Evolutionary conservation across 2,888 invertebrate species (phyloP).

Genomic region (Holacanthella duospinosa): DNA sequence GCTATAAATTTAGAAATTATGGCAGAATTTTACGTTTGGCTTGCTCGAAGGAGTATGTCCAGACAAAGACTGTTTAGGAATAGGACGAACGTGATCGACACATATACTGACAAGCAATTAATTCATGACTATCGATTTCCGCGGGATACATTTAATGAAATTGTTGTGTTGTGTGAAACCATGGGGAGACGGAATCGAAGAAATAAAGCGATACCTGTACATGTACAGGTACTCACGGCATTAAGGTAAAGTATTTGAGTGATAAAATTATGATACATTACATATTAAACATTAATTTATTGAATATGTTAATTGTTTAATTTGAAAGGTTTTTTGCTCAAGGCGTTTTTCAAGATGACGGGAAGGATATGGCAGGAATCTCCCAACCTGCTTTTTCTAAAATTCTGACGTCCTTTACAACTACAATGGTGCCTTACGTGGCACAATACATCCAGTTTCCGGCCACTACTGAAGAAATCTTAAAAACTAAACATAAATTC

Average conservation of each 20-base stretch:
- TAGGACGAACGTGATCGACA: not conserved
- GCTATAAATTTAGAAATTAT: not conserved
- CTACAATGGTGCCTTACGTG: not conserved
- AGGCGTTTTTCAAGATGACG: slow-evolving; percentile 11
- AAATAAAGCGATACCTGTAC: slow-evolving; percentile 6
- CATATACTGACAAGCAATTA: not conserved
- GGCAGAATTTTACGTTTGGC: not conserved
- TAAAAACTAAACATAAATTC: slow-evolving; percentile 3
- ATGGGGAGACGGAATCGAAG: not conserved
- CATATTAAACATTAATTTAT: no score
- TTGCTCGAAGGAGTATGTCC: not conserved
- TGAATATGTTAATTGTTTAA: not conserved
- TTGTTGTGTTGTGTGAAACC: not conserved
- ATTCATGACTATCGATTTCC: not conserved
- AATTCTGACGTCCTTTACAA: not conserved
- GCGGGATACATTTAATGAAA: not conserved
- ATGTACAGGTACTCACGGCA: slow-evolving; percentile 12
- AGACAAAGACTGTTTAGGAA: not conserved
- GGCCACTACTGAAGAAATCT: not conserved
- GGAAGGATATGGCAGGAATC: slow-evolving; percentile 2
- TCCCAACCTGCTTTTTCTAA: slow-evolving; percentile 8
- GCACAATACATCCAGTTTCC: not conserved
- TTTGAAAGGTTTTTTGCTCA: slow-evolving; percentile 1
- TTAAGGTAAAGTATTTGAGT: slow-evolving; percentile 7
- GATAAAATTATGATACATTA: no score